Evolutionary conservation across 37 sponge, comb jelly and placozoan genomes (phyloP), one percentile per base, ranked within the genome.

Genomic region (Ianthella basta): DNA sequence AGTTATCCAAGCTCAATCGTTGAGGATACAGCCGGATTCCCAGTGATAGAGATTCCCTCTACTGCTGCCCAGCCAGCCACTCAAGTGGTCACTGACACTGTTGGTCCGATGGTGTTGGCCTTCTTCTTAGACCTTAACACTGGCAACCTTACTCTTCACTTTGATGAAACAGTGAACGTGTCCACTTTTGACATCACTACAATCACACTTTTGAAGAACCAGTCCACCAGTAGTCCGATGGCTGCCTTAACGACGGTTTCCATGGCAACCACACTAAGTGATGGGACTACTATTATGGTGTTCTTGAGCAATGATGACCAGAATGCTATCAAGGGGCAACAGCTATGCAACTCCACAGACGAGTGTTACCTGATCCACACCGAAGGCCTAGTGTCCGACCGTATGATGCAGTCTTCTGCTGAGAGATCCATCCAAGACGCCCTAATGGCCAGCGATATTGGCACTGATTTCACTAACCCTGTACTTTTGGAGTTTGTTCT

Each of bases 51-150:
- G 30, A 89, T 95, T 18, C 83, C 85, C 37, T 6, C 67, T 0
- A 57, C 70, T 35, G 81, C 70, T 44, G 87, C 88, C 23, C 88
- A 86, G 39, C 90, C 80, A 66, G 95, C 91, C 50, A 50, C 40
- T 24, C 41, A 19, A 24, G 86, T 95, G 16, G 65, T 89, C 40
- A 72, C 82, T 35, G 95, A 95, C 65, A 88, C 85, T 33, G 70
- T 87, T 35, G 95, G 95, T 15, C 94, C 97, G 16, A 36, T 81
- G 4, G 86, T 97, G 41, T 84, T 91, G 19, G 88, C 95, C 3
- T 97, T 92, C 67, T 85, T 82, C 44, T 89, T 97, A 63, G 97
- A 97, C 61, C 83, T 97, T 77, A 82, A 92, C 74, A 90, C 82
- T 56, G 97, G 95, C 34, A 92, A 91, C 77, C 60, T 97, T 0